phyloP scores from a whole-genome alignment of 2,113 vertebrate genomes.

The Cephalopholis sonnerati region DNA sequence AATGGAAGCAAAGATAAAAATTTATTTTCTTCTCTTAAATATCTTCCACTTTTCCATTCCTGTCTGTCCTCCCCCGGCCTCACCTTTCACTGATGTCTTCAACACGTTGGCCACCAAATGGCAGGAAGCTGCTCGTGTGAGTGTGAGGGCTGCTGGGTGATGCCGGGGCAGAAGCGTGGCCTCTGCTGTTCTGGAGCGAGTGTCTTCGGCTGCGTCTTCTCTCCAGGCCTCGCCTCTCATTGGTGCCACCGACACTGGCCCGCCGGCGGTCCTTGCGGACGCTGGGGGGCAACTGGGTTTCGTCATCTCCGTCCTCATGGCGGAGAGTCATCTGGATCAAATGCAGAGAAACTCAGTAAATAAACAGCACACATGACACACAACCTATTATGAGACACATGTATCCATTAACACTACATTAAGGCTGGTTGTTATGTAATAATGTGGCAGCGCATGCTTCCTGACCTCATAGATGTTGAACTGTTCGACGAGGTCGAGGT shows the following conservation, averaged over 20 bases:
- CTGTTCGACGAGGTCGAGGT: constrained; percentile 96
- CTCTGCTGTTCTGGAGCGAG: constrained; percentile 89
- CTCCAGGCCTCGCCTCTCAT: constrained; percentile 87
- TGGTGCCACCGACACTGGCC: constrained; percentile 87
- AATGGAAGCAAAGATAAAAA: constrained; percentile 19
- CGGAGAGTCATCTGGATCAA: constrained; percentile 87
- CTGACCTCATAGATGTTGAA: constrained; percentile 97
- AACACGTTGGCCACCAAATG: constrained; percentile 79
- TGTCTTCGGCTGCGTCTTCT: constrained; percentile 94
- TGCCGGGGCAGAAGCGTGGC: constrained; percentile 87
- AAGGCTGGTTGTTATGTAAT: neutral
- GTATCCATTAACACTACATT: neutral
- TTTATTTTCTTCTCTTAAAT: constrained; percentile 12
- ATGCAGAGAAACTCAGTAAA: constrained; percentile 4
- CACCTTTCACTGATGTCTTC: constrained; percentile 92
- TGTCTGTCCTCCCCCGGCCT: constrained; percentile 45
- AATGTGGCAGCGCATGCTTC: neutral
- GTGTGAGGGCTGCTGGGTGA: constrained; percentile 84
- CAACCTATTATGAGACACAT: neutral
- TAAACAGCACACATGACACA: neutral
- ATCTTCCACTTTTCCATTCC: constrained; percentile 27
- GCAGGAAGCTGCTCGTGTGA: constrained; percentile 77
- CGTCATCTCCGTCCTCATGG: constrained; percentile 93
- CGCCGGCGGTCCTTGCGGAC: constrained; percentile 90
- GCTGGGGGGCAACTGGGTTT: constrained; percentile 83